These are phyloP conservation scores for Catocala sponsa DNA, from an alignment of 2,888 invertebrate species.

Conservation along the genomic window DNA sequence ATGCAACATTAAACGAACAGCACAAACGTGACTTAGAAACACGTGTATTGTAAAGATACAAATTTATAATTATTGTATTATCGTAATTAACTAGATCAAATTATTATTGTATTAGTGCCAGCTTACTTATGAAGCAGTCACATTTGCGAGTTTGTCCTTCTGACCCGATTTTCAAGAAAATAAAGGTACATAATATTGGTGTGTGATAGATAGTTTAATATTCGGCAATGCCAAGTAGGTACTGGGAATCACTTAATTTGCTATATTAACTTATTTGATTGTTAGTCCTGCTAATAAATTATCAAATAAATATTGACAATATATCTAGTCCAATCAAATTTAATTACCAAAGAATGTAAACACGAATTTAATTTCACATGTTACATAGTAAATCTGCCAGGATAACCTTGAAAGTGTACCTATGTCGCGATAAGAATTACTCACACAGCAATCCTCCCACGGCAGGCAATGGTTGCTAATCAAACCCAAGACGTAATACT, in stretches of 20 bases:
- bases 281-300: not conserved
- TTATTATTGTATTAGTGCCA: too few relatives aligned
- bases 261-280: too few relatives aligned
- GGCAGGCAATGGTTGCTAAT: constrained; percentile 55
- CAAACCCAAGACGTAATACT: constrained; percentile 52
- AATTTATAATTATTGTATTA: too few relatives aligned
- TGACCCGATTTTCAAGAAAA: not conserved
- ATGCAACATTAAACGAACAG: constrained; percentile 29
- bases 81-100: not conserved
- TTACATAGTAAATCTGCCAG: constrained; percentile 67
- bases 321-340: constrained; percentile 1
- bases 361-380: constrained; percentile 27
- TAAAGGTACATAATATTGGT: too few relatives aligned
- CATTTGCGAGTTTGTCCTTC: too few relatives aligned
- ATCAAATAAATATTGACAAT: not conserved
- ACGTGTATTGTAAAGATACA: constrained; percentile 23
- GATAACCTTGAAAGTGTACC: constrained; percentile 64
- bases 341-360: constrained; percentile 1
- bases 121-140: too few relatives aligned
- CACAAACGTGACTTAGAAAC: constrained; percentile 32
- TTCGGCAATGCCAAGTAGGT: too few relatives aligned
- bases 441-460: constrained; percentile 66
- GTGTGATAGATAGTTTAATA: too few relatives aligned
- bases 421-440: constrained; percentile 69
- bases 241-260: too few relatives aligned